These are phyloP conservation scores for Ptychoptera contaminata DNA, from an alignment of 2,888 invertebrate genomes.

Conservation along the genomic window DNA sequence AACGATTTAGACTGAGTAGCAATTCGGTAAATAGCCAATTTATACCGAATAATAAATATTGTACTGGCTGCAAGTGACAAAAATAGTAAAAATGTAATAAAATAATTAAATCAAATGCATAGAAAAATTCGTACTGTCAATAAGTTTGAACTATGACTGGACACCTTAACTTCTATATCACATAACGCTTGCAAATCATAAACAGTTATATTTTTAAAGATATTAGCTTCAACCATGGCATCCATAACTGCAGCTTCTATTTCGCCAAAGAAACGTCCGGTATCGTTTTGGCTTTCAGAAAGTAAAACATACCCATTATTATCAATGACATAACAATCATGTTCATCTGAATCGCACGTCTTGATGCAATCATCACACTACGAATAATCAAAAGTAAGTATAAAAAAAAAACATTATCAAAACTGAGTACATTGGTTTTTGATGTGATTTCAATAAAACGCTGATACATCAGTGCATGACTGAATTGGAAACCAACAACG, in stretches of 20 bases:
- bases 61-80: constrained; percentile 28
- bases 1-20: constrained; percentile 23
- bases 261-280: constrained; percentile 77
- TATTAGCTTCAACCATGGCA: constrained; percentile 49
- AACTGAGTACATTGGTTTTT: constrained; percentile 26
- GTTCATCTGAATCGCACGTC: constrained; percentile 42
- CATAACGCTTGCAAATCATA: constrained; percentile 80
- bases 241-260: constrained; percentile 62
- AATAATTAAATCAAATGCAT: not conserved
- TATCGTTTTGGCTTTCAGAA: constrained; percentile 46
- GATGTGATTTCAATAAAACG: constrained; percentile 55
- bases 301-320: constrained; percentile 79
- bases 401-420: constrained; percentile 2
- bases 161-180: constrained; percentile 26
- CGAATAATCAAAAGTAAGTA: constrained; percentile 3
- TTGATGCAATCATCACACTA: constrained; percentile 35
- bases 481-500: constrained; percentile 76
- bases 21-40: constrained; percentile 32
- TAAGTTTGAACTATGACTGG: constrained; percentile 21
- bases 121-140: constrained; percentile 18
- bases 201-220: constrained; percentile 59
- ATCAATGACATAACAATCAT: constrained; percentile 80
- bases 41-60: constrained; percentile 22
- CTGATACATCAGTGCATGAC: constrained; percentile 49
- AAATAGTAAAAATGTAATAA: not conserved